Evolutionary conservation across 1,140 invertebrate genomes (phyloP).

Genomic region (Ceratina calcarata): DNA sequence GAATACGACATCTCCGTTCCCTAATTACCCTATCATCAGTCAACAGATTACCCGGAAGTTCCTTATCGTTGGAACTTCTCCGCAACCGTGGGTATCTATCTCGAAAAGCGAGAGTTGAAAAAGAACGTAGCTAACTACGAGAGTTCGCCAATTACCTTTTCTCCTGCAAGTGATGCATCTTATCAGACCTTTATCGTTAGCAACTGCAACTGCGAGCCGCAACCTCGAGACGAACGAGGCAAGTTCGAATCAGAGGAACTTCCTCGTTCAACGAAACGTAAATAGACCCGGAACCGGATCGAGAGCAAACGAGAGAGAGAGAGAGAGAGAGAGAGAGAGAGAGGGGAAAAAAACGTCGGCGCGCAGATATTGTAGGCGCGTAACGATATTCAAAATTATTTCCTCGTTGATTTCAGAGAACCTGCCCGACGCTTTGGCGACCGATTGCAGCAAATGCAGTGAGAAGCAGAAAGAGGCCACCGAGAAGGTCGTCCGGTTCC

Average conservation of each 20-base stretch:
- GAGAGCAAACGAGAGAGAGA: no score
- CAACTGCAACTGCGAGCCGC: background rate
- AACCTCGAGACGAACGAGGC: no score
- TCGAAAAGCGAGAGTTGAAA: conserved; percentile 1
- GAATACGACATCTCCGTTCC: background rate
- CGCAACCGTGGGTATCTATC: no score
- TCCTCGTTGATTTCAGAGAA: conserved; percentile 69
- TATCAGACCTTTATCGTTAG: conserved; percentile 10
- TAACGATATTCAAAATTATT: no score
- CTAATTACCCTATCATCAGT: background rate
- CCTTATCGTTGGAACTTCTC: background rate
- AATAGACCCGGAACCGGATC: background rate
- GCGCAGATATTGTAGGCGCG: background rate
- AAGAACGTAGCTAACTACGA: background rate
- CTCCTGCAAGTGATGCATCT: background rate
- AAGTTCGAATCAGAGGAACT: background rate
- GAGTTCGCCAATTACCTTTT: conserved; percentile 14
- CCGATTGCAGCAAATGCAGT: conserved; percentile 83
- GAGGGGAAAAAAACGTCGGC: no score
- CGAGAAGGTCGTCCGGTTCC: conserved; percentile 80
- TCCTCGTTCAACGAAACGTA: background rate
- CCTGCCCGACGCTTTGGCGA: conserved; percentile 83
- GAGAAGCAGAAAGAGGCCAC: conserved; percentile 81
- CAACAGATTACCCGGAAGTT: background rate
- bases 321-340: no score